phyloP scores from a whole-genome alignment of 2,888 invertebrate genomes.

The Eudasyphora cyanicolor region DNA sequence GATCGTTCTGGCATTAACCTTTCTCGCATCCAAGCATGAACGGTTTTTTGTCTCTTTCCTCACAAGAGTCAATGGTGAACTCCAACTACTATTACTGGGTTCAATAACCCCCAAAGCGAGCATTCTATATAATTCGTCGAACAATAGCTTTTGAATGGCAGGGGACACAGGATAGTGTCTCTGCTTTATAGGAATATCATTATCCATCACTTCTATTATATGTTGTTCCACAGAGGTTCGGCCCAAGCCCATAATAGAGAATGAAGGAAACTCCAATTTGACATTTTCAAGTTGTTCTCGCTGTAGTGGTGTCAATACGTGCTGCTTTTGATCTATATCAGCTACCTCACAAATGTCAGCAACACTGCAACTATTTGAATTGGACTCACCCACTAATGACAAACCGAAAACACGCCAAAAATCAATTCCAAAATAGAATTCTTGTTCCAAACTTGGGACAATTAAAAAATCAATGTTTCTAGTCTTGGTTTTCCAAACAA shows the following conservation, averaged over 20 bases:
- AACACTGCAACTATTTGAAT: background rate
- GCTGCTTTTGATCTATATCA: background rate
- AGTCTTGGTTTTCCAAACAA: background rate
- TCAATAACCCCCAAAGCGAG: conserved; percentile 53
- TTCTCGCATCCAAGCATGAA: conserved; percentile 51
- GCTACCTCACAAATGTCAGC: background rate
- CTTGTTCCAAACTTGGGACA: conserved; percentile 21
- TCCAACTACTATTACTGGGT: conserved; percentile 36
- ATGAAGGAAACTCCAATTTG: conserved; percentile 18
- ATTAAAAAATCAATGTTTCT: conserved; percentile 31
- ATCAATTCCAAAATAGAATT: conserved; percentile 25
- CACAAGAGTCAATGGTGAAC: conserved; percentile 41
- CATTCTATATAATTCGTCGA: conserved; percentile 70
- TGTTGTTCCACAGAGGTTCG: conserved; percentile 37
- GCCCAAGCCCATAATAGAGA: background rate
- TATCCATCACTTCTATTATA: background rate
- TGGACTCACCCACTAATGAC: background rate
- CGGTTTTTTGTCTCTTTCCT: conserved; percentile 54
- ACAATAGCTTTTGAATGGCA: conserved; percentile 33
- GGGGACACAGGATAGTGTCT: conserved; percentile 41
- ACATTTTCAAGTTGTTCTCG: background rate
- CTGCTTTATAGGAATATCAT: conserved; percentile 22
- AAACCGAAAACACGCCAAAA: conserved; percentile 32
- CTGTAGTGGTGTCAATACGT: background rate
- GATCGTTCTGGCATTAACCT: conserved; percentile 69